Percentiles rank a stretch among this genome's conserved stretches.
Evolutionary conservation across 2,888 invertebrate genomes (phyloP).

Genomic region (Branchellion lobata): DNA sequence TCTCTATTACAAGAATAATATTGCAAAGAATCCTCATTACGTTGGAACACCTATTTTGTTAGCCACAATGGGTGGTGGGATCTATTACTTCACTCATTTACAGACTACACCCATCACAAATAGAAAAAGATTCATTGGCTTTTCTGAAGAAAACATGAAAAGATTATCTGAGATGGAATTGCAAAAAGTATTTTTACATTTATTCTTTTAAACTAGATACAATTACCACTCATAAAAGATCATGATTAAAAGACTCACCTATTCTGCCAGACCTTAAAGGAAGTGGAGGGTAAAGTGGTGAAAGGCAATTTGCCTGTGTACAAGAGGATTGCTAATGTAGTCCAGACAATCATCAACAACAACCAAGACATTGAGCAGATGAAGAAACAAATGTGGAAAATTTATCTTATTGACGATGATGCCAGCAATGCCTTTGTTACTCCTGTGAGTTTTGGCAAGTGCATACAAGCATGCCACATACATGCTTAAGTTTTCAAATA

Average conservation of each 20-base stretch:
- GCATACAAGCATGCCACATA: background rate
- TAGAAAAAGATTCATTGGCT: slow-evolving; percentile 65
- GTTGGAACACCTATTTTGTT: slow-evolving; percentile 40
- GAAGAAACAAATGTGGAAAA: slow-evolving; percentile 64
- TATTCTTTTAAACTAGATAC: background rate
- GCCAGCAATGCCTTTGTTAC: slow-evolving; percentile 67
- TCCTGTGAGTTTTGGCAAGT: slow-evolving; percentile 61
- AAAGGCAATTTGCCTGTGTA: slow-evolving; percentile 61
- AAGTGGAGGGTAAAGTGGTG: slow-evolving; percentile 59
- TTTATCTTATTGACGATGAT: slow-evolving; percentile 64
- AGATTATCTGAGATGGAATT: slow-evolving; percentile 61
- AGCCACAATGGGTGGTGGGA: slow-evolving; percentile 41
- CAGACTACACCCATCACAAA: slow-evolving; percentile 66
- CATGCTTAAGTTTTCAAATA: background rate
- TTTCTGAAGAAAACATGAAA: slow-evolving; percentile 63
- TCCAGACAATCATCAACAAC: slow-evolving; percentile 61
- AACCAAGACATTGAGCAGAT: slow-evolving; percentile 65
- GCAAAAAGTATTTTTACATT: slow-evolving; percentile 56
- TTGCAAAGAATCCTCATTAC: slow-evolving; percentile 47
- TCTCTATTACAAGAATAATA: slow-evolving; percentile 48
- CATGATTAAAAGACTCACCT: background rate
- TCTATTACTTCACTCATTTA: slow-evolving; percentile 62
- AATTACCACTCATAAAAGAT: background rate
- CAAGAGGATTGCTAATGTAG: slow-evolving; percentile 60
- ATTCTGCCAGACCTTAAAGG: slow-evolving; percentile 58